Evolutionary conservation across 1,140 invertebrate species (phyloP).

Genomic region (Aethina tumida): DNA sequence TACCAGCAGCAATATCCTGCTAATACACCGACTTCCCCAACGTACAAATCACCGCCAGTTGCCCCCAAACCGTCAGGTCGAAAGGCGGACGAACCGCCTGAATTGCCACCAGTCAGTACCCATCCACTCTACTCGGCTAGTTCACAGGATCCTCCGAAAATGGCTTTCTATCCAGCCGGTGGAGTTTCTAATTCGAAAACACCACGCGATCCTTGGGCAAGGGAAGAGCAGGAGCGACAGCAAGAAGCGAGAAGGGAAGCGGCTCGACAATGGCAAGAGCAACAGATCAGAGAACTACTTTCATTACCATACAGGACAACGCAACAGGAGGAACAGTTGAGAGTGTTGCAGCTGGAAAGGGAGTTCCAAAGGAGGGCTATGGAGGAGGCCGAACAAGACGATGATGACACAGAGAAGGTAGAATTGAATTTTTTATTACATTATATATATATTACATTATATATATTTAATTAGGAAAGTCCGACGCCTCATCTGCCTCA

Average conservation of each 20-base stretch:
- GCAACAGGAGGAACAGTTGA: conserved; percentile 78
- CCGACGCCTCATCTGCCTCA: conserved; percentile 21
- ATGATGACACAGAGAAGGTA: conserved; percentile 48
- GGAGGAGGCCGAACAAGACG: conserved; percentile 67
- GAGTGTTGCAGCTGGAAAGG: conserved; percentile 71
- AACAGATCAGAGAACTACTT: conserved; percentile 71
- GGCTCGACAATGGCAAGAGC: conserved; percentile 46
- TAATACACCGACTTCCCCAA: conserved; percentile 38
- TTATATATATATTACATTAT: not conserved
- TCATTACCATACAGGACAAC: conserved; percentile 54
- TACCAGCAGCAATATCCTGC: conserved; percentile 22
- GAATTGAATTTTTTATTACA: conserved; percentile 1
- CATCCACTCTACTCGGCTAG: conserved; percentile 68
- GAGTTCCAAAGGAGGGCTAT: conserved; percentile 82
- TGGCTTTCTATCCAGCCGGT: conserved; percentile 53
- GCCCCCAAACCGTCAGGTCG: conserved; percentile 37
- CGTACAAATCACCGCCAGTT: conserved; percentile 36
- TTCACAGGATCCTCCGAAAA: conserved; percentile 63
- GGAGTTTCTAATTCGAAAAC: conserved; percentile 30
- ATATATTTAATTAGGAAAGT: too few species aligned
- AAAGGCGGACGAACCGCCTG: conserved; percentile 46
- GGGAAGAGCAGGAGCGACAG: conserved; percentile 79
- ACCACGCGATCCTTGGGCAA: conserved; percentile 71
- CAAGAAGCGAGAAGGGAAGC: conserved; percentile 59
- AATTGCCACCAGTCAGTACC: conserved; percentile 60